Base-by-base conservation (phyloP, 2,797 vertebrate species). In the Prionace glauca region DNA sequence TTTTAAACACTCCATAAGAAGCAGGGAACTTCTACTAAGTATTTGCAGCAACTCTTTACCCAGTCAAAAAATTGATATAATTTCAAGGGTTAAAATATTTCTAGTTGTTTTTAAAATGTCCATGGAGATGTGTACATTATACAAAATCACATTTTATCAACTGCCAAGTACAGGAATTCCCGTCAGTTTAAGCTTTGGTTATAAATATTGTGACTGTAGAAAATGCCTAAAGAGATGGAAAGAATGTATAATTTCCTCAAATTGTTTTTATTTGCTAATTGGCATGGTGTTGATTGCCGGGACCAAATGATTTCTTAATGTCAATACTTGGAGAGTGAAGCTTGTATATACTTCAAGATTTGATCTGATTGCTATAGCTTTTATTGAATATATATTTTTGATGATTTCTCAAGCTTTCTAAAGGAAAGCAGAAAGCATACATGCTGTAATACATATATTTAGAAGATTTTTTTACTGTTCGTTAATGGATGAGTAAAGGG, bases 241-340 rank as follows among this genome's bases (percentile, higher is more conserved):
- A 77, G 9, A 29, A 32, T 72, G 71, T 50, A 12, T 8, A 77
- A 60, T 77, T 77, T 95, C 50, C 22, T 50, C 12, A 94, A 72
- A 94, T 94, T 74, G 41, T 72, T 95, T 71, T 72, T 77, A 77
- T n/a, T 95, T 95, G 71, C 72, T 77, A 60, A 77, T 77, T 74
- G 16, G 26, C 74, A 22, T 45, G 56, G 69, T 77, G 36, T 56
- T 95, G 69, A 14, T 74, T 32, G 24, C 56, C 71, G 56, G 32
- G 32, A 60, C 29, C 45, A 77, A 60, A 77, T 56, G 8, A 16
- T 74, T 77, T n/a, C 20, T 2, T 14, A 26, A 94, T 50, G 12
- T 94, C 45, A 94, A 74, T 94, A 50, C 12, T 94, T 94, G 12
- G 11, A 56, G 92, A 94, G 45, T 22, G 8, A 94, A 74, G 29